Percentiles rank a stretch among this genome's conserved stretches.
Evolutionary conservation across 37 sponge, comb jelly and placozoan genomes (phyloP).

Genomic region (Ephydatia muelleri): DNA sequence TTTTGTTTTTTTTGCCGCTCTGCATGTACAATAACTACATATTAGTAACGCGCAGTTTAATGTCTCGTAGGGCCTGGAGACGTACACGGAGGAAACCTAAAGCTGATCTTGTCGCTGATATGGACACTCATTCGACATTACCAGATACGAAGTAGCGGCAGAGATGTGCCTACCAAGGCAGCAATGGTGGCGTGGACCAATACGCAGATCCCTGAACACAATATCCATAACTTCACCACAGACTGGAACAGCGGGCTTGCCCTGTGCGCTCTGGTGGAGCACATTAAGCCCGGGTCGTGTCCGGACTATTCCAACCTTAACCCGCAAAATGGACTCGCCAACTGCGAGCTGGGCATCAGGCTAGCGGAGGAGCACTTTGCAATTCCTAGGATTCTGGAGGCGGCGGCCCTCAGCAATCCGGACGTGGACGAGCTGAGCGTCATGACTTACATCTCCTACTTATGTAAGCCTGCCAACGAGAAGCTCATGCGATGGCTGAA

Average conservation of each 20-base stretch:
- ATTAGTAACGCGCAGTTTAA: not conserved
- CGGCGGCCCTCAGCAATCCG: slow-evolving; percentile 69
- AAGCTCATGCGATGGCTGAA: slow-evolving; percentile 81
- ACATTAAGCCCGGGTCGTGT: slow-evolving; percentile 76
- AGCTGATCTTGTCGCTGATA: slow-evolving; percentile 89
- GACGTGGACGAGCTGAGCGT: slow-evolving; percentile 86
- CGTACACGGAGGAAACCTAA: slow-evolving; percentile 84
- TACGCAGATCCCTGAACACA: slow-evolving; percentile 73
- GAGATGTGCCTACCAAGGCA: slow-evolving; percentile 67
- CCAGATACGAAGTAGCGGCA: slow-evolving; percentile 82
- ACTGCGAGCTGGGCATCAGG: slow-evolving; percentile 80
- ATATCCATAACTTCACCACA: slow-evolving; percentile 84
- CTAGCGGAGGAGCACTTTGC: slow-evolving; percentile 75
- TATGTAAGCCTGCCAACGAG: slow-evolving; percentile 63
- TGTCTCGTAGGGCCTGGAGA: slow-evolving; percentile 75
- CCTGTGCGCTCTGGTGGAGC: slow-evolving; percentile 84
- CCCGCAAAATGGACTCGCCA: slow-evolving; percentile 49
- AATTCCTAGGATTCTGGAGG: slow-evolving; percentile 68
- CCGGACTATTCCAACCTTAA: slow-evolving; percentile 76
- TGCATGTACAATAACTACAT: not conserved
- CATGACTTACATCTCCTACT: slow-evolving; percentile 93
- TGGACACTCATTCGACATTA: slow-evolving; percentile 93
- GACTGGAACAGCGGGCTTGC: slow-evolving; percentile 90
- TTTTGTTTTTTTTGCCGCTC: not conserved
- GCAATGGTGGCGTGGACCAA: slow-evolving; percentile 90